These are phyloP conservation scores for Aradus depressus DNA, from an alignment of 2,888 invertebrate genomes.

Conservation along the genomic window DNA sequence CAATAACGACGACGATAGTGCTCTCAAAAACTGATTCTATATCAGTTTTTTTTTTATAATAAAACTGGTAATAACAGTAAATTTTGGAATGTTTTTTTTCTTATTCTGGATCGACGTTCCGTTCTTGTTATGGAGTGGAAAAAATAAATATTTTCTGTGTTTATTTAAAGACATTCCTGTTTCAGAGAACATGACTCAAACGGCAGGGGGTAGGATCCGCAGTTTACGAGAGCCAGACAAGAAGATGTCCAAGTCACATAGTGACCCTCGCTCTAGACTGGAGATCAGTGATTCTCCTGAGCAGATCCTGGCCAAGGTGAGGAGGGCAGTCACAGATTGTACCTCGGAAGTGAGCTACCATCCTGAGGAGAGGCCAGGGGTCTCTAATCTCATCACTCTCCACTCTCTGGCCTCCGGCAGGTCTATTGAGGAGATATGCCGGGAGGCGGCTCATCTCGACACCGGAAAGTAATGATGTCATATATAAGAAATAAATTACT, in stretches of 20 bases:
- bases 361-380: conserved; percentile 65
- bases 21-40: too few relatives aligned
- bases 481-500: neutral
- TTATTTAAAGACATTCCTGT: too few relatives aligned
- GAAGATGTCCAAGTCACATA: conserved; percentile 98
- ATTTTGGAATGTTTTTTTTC: too few relatives aligned
- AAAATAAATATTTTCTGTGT: too few relatives aligned
- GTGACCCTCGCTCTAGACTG: conserved; percentile 64
- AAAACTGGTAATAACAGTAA: too few relatives aligned
- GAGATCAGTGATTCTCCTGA: conserved; percentile 65
- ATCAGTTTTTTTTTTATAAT: too few relatives aligned
- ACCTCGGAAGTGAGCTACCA: conserved; percentile 74
- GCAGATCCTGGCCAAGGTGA: conserved; percentile 56
- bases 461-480: conserved; percentile 52
- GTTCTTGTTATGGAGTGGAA: too few relatives aligned
- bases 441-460: conserved; percentile 51
- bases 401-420: conserved; percentile 63
- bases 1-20: too few relatives aligned
- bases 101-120: too few relatives aligned
- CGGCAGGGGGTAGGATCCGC: conserved; percentile 42
- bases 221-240: conserved; percentile 75
- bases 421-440: conserved; percentile 54
- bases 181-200: too few relatives aligned
- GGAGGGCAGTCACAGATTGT: conserved; percentile 84
- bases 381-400: conserved; percentile 77